These are phyloP conservation scores for Formica aserva DNA, from an alignment of 2,888 invertebrate species.

Conservation along the genomic window DNA sequence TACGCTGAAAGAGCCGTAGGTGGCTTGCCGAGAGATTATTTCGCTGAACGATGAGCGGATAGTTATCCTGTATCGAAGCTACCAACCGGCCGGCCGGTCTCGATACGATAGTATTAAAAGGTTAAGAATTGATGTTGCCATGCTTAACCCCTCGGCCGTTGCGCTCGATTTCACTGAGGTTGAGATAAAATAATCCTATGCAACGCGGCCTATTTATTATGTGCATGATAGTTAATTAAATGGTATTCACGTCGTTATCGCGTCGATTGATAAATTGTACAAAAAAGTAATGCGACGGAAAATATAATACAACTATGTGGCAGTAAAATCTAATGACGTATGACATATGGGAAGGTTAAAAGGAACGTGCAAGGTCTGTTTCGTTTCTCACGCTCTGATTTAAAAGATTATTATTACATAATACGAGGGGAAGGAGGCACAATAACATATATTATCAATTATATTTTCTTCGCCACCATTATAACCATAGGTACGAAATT, in stretches of 20 bases:
- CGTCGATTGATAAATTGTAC: background rate
- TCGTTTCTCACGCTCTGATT: constrained; percentile 36
- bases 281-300: background rate
- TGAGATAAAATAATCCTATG: constrained; percentile 28
- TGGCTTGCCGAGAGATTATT: constrained; percentile 59
- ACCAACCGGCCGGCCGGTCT: constrained; percentile 35
- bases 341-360: background rate
- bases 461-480: constrained; percentile 1
- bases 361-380: background rate
- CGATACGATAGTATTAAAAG: constrained; percentile 60
- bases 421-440: background rate
- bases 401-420: constrained; percentile 5
- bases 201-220: constrained; percentile 26
- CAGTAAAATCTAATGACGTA: background rate
- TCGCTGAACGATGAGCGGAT: constrained; percentile 55
- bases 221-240: constrained; percentile 6
- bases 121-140: constrained; percentile 52
- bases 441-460: background rate
- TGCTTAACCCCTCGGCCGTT: constrained; percentile 26
- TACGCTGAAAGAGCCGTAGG: constrained; percentile 70
- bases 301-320: background rate
- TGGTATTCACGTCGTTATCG: background rate
- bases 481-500: background rate
- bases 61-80: constrained; percentile 58
- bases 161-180: background rate